Percentiles rank a stretch among this genome's conserved stretches.
Evolutionary conservation across 2,797 vertebrate species (phyloP).

Genomic region (Phaenicophaeus curvirostris): DNA sequence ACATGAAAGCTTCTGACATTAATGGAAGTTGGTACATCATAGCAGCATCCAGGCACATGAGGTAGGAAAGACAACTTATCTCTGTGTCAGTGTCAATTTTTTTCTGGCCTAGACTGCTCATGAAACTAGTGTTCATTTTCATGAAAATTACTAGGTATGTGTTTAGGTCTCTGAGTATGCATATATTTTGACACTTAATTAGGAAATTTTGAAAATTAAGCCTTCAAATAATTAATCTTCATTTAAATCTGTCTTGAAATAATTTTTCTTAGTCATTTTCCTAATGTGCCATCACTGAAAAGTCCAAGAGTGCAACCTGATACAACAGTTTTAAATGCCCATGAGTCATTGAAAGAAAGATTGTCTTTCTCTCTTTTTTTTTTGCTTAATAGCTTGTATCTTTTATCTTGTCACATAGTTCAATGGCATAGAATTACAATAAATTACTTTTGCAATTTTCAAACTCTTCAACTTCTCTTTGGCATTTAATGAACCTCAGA

Average conservation of each 20-base stretch:
- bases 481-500: constrained; percentile 60
- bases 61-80: neutral
- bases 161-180: neutral
- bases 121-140: neutral
- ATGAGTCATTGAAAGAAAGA: neutral
- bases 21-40: neutral
- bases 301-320: neutral
- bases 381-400: neutral
- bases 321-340: neutral
- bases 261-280: neutral
- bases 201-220: neutral
- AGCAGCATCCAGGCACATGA: neutral
- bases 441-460: constrained; percentile 63
- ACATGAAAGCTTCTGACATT: neutral
- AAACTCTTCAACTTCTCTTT: constrained; percentile 61
- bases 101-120: neutral
- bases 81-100: neutral
- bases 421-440: constrained; percentile 24
- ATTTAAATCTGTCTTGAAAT: neutral
- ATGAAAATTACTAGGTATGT: neutral
- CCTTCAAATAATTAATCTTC: neutral
- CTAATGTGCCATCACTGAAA: neutral
- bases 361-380: neutral
- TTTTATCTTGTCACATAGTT: constrained; percentile 51
- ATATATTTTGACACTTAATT: neutral